phyloP scores from a whole-genome alignment of 1,140 invertebrate species.

The Semibalanus balanoides region DNA sequence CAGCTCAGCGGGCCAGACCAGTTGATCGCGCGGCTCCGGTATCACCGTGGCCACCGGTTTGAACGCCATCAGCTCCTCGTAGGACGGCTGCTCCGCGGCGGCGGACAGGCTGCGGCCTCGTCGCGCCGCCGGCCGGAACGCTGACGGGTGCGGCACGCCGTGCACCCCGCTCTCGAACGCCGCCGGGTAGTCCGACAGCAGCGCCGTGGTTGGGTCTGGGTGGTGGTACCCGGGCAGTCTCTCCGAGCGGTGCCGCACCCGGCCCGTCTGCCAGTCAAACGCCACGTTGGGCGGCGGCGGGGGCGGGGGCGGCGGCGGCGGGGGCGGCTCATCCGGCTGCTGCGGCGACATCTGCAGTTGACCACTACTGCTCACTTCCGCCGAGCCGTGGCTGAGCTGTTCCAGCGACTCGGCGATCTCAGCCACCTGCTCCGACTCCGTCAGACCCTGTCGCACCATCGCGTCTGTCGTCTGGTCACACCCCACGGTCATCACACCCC shows the following conservation, averaged over 20 bases:
- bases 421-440: not conserved
- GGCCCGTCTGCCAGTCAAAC: not conserved
- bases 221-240: not conserved
- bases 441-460: no score
- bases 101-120: not conserved
- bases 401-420: not conserved
- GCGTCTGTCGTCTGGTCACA: no score
- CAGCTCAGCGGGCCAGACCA: not conserved
- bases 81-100: not conserved
- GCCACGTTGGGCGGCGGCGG: no score
- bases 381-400: not conserved
- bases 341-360: not conserved
- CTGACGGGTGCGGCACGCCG: not conserved
- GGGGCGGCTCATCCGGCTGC: no score
- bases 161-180: not conserved
- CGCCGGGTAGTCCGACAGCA: not conserved
- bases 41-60: not conserved
- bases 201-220: no score
- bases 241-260: not conserved
- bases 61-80: not conserved
- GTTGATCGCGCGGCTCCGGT: conserved; percentile 4
- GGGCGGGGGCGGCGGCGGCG: no score
- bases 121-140: not conserved
- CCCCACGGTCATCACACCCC: not conserved
- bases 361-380: not conserved